Conservation (phyloP, 2,113 vertebrate genomes). For the Brachyistius frenatus region DNA sequence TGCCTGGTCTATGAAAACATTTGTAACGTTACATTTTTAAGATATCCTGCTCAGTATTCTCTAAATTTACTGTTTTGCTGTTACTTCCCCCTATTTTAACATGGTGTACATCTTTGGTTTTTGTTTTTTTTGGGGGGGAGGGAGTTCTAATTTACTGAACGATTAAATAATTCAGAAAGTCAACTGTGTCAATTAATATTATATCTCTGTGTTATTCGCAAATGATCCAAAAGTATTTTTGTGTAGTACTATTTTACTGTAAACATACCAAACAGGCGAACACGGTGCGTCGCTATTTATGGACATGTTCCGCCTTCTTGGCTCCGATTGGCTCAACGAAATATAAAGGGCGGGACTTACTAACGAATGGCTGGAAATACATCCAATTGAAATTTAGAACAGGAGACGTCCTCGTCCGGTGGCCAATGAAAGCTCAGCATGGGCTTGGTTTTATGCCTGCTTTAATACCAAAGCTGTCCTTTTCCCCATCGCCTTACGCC, state of each 20-base stretch:
- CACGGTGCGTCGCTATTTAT: neutral
- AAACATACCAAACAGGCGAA: neutral
- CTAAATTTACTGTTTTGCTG: neutral
- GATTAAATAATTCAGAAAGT: neutral
- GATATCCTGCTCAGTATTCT: neutral
- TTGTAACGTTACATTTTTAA: neutral
- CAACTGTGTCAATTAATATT: neutral
- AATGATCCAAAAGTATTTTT: neutral
- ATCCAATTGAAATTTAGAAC: conserved; percentile 55
- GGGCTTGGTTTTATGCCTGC: conserved; percentile 56
- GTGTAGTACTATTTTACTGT: neutral
- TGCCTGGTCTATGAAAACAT: neutral
- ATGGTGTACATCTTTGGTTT: neutral
- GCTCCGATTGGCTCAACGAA: conserved; percentile 25
- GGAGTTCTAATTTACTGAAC: neutral
- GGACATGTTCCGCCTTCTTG: neutral
- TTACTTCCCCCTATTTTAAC: neutral
- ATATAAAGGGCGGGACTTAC: conserved; percentile 8
- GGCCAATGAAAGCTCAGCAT: conserved; percentile 68
- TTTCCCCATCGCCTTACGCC: conserved; percentile 78
- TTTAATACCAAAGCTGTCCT: conserved; percentile 52
- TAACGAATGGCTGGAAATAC: neutral
- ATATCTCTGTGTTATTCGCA: neutral
- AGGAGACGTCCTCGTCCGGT: neutral
- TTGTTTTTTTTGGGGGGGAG: neutral